These are phyloP conservation scores for Microplitis deprimator DNA, from an alignment of 2,888 invertebrate species.

Conservation along the genomic window DNA sequence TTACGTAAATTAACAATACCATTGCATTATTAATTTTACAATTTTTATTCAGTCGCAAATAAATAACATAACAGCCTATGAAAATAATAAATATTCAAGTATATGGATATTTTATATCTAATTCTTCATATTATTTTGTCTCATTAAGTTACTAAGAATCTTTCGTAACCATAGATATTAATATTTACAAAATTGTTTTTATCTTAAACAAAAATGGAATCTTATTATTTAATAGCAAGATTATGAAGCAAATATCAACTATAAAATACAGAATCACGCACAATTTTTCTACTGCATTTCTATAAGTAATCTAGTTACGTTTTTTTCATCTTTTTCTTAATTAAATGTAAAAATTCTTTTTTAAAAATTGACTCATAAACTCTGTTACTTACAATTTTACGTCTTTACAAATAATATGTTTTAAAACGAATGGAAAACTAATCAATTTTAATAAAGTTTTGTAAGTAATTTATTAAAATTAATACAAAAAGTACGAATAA, in stretches of 20 bases:
- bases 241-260: background rate
- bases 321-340: background rate
- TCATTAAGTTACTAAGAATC: background rate
- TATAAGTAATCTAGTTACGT: background rate
- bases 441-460: background rate
- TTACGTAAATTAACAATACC: background rate
- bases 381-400: background rate
- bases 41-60: background rate
- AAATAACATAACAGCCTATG: slow-evolving; percentile 45
- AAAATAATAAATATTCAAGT: slow-evolving; percentile 43
- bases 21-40: background rate
- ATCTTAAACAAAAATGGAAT: background rate
- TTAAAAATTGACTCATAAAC: background rate
- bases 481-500: background rate
- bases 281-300: background rate
- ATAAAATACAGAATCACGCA: background rate
- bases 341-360: background rate
- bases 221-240: background rate
- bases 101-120: slow-evolving; percentile 4
- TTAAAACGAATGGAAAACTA: too few relatives aligned
- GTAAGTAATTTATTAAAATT: background rate
- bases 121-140: slow-evolving; percentile 32
- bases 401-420: background rate
- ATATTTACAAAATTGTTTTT: slow-evolving; percentile 29
- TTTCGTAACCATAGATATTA: background rate